Evolutionary conservation across 2,888 invertebrate species (phyloP), one percentile per base, ranked within the genome.

Genomic region (Stomorhina lunata): DNA sequence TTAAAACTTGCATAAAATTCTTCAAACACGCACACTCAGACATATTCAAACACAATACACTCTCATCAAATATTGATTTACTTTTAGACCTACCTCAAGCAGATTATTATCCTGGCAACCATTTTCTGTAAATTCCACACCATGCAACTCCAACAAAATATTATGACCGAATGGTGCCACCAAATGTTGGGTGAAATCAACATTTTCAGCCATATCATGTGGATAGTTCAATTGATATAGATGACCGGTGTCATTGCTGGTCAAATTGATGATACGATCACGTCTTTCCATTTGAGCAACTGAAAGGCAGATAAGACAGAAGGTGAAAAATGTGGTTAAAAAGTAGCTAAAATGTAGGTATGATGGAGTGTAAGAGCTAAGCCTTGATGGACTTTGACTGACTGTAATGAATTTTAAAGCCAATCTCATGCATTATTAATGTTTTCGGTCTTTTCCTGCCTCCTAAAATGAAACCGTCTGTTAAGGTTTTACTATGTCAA

Each of bases 201-300:
- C 90, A 81, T 92, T 90, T 12, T 90, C 87, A 4, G 93, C 92
- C 45, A 93, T 91, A 77, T 90, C 88, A 68, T 92, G 91, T 0
- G 94, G 94, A 88, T 92, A 93, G 89, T 94, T 94, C 53, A 94
- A 88, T 86, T 93, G 93, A 57, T 92, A 89, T 22, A 94, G 87
- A 15, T 88, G 86, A 4, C 94, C 94, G 15, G 89, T 89, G 10
- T 92, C 90, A 63, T 90, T 90, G 84, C 92, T 92, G 43, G 87
- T 88, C 68, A 93, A 86, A 61, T 90, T 88, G 57, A 93, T 90
- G 32, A 92, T 88, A 55, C 91, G 90, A 80, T 93, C 92, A 84
- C 92, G 92, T 84, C 92, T 91, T 61, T 89, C 88, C 66, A 88
- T 85, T 20, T 88, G 86, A 20, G 86, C 87, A 77, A 91, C 91